phyloP scores from a whole-genome alignment of 2,797 vertebrate genomes.

The Ptychobarbus kaznakovi region DNA sequence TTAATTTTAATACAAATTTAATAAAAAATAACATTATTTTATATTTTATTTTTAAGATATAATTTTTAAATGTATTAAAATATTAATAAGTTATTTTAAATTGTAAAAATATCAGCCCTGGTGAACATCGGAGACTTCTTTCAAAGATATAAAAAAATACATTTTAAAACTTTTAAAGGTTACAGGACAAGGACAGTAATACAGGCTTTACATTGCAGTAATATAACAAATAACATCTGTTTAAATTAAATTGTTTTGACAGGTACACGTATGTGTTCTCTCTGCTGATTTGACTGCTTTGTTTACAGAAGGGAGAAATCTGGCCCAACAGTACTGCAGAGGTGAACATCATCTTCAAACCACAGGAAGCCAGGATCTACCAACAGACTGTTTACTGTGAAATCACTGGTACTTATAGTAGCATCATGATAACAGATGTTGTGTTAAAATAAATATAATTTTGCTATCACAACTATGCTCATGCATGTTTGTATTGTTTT shows the following conservation, averaged over 20 bases:
- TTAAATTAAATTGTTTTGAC: not conserved
- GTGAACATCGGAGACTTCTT: too few relatives aligned
- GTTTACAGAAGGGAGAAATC: slow-evolving; percentile 84
- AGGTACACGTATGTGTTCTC: not conserved
- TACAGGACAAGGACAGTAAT: not conserved
- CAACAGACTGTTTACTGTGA: slow-evolving; percentile 83
- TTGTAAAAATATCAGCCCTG: too few relatives aligned
- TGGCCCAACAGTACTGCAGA: slow-evolving; percentile 81
- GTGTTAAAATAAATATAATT: not conserved
- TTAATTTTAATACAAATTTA: too few relatives aligned
- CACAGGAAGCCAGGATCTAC: slow-evolving; percentile 80
- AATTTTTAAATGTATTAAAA: too few relatives aligned
- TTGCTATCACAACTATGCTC: slow-evolving; percentile 11
- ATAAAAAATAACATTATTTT: too few relatives aligned
- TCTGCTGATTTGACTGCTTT: slow-evolving; percentile 39
- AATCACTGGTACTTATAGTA: slow-evolving; percentile 79
- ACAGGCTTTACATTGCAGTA: not conserved
- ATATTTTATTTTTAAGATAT: too few relatives aligned
- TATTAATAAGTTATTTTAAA: too few relatives aligned
- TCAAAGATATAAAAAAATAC: too few relatives aligned
- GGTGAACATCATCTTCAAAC: slow-evolving; percentile 83
- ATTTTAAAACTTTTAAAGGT: too few relatives aligned
- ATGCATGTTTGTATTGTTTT: slow-evolving; percentile 21
- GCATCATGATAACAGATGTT: not conserved
- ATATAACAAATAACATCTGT: not conserved